Base-by-base conservation (phyloP, 1,140 invertebrate genomes). In the Bombus terrestris region DNA sequence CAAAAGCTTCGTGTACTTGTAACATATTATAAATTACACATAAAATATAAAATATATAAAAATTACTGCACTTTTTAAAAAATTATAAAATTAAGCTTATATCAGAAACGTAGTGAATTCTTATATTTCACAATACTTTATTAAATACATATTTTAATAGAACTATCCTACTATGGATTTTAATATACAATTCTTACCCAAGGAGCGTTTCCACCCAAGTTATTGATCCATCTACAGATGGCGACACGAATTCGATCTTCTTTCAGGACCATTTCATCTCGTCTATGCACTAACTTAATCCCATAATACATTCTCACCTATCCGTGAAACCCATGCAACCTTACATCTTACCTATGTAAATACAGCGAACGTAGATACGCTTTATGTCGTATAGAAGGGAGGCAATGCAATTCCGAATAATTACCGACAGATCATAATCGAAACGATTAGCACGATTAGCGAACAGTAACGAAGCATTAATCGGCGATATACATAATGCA, bases 401-500 rank as follows among this genome's bases (percentile, higher is more conserved):
- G 3, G 43, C 12, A 13, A 35, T 35, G 32, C 28, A 41, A n/a
- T 62, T 41, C 25, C 10, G 25, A 37, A 43, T 62, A 35, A 82
- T 68, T 32, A 81, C 22, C 41, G 18, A 72, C 13, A 28, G 28
- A 32, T 43, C 28, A n/a, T 37, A 10, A 73, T 59, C 12, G 47
- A 71, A 72, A 71, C 18, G 37, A 15, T 43, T 35, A 12, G 32
- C 35, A 37, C 47, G 53, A 81, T 81, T 53, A 22, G 6, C 18
- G 13, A 25, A 13, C 13, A 78, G 39, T 6, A 53, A 78, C 43
- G 53, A 35, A 41, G 22, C 22, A n/a, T 62, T 77, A 78, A 83
- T 78, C 41, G 22, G 35, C 37, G 37, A 57, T 35, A 66, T 66
- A 13, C 73, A 53, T 80, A 73, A 80, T 68, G 37, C 59, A 75